Conservation (phyloP, 2,888 invertebrate species). For the Brachyptera risi region DNA sequence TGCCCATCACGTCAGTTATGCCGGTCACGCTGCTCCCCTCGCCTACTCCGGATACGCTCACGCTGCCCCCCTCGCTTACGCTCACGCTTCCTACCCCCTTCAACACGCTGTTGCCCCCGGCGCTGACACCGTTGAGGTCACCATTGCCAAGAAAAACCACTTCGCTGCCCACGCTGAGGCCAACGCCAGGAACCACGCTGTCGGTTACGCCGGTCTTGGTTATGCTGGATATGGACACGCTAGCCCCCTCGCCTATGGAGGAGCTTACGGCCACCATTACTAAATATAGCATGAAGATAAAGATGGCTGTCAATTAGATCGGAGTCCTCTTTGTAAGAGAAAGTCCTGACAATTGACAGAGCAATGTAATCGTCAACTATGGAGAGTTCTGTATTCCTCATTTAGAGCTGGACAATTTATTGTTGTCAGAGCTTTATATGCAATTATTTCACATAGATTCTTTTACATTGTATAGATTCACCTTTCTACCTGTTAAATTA, state of each 20-base stretch:
- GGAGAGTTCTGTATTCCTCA: slow-evolving; percentile 1
- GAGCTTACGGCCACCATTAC: slow-evolving; percentile 2
- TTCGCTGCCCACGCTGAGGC: too few relatives aligned
- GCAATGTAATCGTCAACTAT: background rate
- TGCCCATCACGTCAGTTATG: background rate
- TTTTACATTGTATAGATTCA: too few relatives aligned
- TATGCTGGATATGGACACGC: too few relatives aligned
- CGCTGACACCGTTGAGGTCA: too few relatives aligned
- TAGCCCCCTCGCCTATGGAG: too few relatives aligned
- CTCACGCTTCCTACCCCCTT: background rate
- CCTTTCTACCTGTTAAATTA: background rate
- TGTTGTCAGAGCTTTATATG: slow-evolving; percentile 10
- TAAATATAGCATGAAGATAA: background rate
- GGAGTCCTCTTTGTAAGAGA: too few relatives aligned
- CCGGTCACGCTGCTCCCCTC: slow-evolving; percentile 3
- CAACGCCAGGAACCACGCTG: too few relatives aligned
- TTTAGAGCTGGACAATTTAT: background rate
- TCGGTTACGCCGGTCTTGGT: slow-evolving; percentile 2
- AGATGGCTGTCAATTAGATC: too few relatives aligned
- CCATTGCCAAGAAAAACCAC: too few relatives aligned
- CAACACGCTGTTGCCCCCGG: slow-evolving; percentile 48
- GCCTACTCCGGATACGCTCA: slow-evolving; percentile 11
- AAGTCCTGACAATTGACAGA: too few relatives aligned
- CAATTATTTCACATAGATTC: too few relatives aligned
- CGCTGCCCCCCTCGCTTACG: background rate